phyloP scores from a whole-genome alignment of 2,888 invertebrate species.

The Proisotoma minuta region DNA sequence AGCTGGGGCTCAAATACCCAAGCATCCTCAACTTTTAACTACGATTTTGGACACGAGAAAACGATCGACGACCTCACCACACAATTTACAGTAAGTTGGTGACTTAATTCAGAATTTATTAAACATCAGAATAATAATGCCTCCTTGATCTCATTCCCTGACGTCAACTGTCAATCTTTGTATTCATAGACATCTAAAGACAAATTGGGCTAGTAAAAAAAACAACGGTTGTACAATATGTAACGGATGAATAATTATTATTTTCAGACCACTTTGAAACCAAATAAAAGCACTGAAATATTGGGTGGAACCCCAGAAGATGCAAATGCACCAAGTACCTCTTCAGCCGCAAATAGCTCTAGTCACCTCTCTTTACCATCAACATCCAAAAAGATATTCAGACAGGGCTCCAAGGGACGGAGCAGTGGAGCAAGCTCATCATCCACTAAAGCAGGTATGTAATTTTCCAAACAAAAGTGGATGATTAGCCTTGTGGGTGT shows the following conservation, averaged over 20 bases:
- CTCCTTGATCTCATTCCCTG: neutral
- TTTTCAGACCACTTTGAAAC: slow-evolving; percentile 29
- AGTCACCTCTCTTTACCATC: slow-evolving; percentile 12
- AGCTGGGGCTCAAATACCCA: slow-evolving; percentile 28
- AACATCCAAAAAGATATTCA: slow-evolving; percentile 13
- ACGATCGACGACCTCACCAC: slow-evolving; percentile 39
- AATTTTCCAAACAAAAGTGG: too few species aligned
- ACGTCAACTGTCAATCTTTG: neutral
- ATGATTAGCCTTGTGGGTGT: too few species aligned
- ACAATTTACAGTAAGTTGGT: slow-evolving; percentile 37
- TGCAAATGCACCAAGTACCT: slow-evolving; percentile 23
- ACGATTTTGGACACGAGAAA: slow-evolving; percentile 36
- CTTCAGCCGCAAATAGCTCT: neutral
- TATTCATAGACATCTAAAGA: too few species aligned
- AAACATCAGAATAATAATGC: neutral
- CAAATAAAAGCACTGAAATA: slow-evolving; percentile 37
- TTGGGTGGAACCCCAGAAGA: slow-evolving; percentile 30
- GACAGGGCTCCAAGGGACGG: slow-evolving; percentile 10
- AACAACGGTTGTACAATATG: too few species aligned
- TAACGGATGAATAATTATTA: too few species aligned
- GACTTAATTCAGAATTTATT: slow-evolving; percentile 10
- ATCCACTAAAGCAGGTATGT: too few species aligned
- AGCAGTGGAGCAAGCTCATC: too few species aligned
- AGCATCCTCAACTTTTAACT: slow-evolving; percentile 39
- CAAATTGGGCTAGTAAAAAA: too few species aligned